Percentiles rank a stretch among this genome's conserved stretches.
Evolutionary conservation across 2,797 vertebrate species (phyloP).

Genomic region (Parambassis ranga): DNA sequence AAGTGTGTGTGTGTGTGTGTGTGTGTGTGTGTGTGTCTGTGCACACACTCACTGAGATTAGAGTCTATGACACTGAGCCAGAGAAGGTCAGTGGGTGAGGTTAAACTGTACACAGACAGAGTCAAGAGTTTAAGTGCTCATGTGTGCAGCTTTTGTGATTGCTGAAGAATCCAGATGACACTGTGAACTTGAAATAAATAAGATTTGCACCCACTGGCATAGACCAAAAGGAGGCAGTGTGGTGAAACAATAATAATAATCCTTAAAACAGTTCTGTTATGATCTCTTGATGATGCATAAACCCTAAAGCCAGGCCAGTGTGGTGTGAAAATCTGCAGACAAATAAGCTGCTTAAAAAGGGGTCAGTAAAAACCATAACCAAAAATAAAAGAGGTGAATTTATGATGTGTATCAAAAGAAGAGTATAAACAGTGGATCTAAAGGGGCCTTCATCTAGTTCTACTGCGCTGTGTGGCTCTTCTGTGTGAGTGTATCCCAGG

Average conservation of each 20-base stretch:
- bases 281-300: slow-evolving; percentile 16
- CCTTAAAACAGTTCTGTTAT: slow-evolving; percentile 36
- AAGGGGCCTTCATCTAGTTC: background rate
- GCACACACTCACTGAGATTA: background rate
- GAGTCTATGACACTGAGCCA: background rate
- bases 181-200: slow-evolving; percentile 1
- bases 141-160: slow-evolving; percentile 9
- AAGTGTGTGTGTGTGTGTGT: background rate
- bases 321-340: background rate
- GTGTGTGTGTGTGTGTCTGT: background rate
- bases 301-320: background rate
- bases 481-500: slow-evolving; percentile 44
- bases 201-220: slow-evolving; percentile 7
- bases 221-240: background rate
- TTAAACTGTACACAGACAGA: background rate
- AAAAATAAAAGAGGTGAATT: background rate
- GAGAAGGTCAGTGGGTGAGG: slow-evolving; percentile 9
- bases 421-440: background rate
- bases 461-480: background rate
- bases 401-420: too few relatives aligned
- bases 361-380: background rate
- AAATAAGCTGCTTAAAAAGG: background rate
- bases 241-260: slow-evolving; percentile 35
- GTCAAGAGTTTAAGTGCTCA: too few relatives aligned
- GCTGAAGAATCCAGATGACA: slow-evolving; percentile 13